Percentiles rank a stretch among this genome's conserved stretches.
Evolutionary conservation across 1,140 invertebrate species (phyloP).

Genomic region (Drosophila pectinifera): DNA sequence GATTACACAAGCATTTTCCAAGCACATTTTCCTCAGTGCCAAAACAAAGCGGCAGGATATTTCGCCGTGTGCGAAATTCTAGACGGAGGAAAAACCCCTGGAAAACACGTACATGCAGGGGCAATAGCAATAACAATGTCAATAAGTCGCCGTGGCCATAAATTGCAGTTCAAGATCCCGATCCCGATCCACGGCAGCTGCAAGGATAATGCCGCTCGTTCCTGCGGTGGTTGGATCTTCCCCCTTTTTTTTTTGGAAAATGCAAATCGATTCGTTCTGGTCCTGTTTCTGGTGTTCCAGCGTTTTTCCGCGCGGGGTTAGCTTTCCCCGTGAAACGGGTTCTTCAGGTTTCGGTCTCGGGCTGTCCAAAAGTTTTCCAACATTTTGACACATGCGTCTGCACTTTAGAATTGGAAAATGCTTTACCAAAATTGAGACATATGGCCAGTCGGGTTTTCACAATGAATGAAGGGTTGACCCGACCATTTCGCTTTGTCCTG

Average conservation of each 20-base stretch:
- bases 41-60: conserved; percentile 13
- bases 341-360: conserved; percentile 15
- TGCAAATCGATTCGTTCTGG: conserved; percentile 70
- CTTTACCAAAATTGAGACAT: conserved; percentile 65
- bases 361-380: conserved; percentile 51
- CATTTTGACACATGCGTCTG: no score
- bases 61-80: conserved; percentile 33
- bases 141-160: conserved; percentile 63
- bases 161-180: conserved; percentile 44
- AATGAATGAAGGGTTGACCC: conserved; percentile 38
- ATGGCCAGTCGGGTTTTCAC: conserved; percentile 38
- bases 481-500: neutral
- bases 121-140: conserved; percentile 24
- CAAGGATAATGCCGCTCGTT: conserved; percentile 21
- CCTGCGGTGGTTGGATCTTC: conserved; percentile 33
- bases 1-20: conserved; percentile 18
- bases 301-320: conserved; percentile 14
- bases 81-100: conserved; percentile 5
- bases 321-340: conserved; percentile 38
- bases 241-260: conserved; percentile 30
- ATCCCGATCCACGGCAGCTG: conserved; percentile 40
- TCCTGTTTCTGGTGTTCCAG: conserved; percentile 23
- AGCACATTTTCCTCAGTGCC: conserved; percentile 1
- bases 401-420: conserved; percentile 36
- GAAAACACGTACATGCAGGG: neutral